phyloP scores from a whole-genome alignment of 2,113 vertebrate genomes.

The Cryptoleucopteryx plumbea region DNA sequence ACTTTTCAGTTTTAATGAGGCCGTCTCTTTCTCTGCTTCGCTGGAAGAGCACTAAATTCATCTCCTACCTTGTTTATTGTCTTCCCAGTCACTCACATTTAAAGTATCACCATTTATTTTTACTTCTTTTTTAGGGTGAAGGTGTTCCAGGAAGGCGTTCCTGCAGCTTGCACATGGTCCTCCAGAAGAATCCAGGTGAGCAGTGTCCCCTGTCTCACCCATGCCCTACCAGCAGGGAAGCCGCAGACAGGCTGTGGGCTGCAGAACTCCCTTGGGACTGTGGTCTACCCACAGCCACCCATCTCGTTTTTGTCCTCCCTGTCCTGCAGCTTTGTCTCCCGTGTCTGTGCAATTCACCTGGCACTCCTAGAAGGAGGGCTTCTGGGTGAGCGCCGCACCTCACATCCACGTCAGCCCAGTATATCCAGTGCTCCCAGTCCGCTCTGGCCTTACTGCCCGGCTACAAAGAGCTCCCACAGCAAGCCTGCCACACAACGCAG shows the following conservation, averaged over 20 bases:
- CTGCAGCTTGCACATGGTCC: not conserved
- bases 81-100: not conserved
- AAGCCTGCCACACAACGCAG: not conserved
- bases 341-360: not conserved
- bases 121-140: not conserved
- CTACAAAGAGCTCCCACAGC: not conserved
- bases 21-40: not conserved
- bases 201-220: not conserved
- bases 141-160: not conserved
- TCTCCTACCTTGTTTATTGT: not conserved
- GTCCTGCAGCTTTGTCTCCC: not conserved
- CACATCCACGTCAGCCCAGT: not conserved
- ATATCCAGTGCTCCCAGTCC: not conserved
- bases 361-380: not conserved
- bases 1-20: not conserved
- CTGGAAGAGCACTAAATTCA: not conserved
- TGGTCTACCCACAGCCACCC: not conserved
- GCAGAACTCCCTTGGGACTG: not conserved
- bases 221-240: not conserved
- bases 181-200: not conserved
- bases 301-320: not conserved
- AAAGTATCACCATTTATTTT: not conserved
- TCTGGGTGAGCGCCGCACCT: not conserved
- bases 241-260: not conserved
- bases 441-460: not conserved